Percentiles rank a stretch among this genome's conserved stretches.
These are phyloP conservation scores for Tadarida brasiliensis DNA, from an alignment of 2,797 vertebrate species.

Conservation along the genomic window DNA sequence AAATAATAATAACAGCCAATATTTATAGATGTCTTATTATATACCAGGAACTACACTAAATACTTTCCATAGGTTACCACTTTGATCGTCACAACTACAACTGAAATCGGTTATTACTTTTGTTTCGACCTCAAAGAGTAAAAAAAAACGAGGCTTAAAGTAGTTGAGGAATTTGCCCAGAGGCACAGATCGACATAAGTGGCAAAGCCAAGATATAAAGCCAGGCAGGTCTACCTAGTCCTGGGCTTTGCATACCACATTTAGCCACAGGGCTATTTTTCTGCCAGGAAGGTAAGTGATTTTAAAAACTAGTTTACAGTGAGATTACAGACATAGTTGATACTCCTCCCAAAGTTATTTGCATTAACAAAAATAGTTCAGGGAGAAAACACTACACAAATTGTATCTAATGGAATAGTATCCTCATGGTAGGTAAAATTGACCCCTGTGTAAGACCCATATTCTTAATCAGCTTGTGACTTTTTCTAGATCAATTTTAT, in stretches of 20 bases:
- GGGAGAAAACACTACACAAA: background rate
- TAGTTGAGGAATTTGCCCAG: background rate
- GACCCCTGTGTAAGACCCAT: background rate
- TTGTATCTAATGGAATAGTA: background rate
- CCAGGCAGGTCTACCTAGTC: background rate
- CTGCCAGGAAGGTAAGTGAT: background rate
- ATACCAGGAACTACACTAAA: background rate
- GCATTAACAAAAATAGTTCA: background rate
- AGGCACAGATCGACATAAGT: background rate
- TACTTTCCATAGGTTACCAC: background rate
- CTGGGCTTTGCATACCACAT: background rate
- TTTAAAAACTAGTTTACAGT: conserved; percentile 23
- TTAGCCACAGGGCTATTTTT: background rate
- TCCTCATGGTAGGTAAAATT: background rate
- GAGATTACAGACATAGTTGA: background rate
- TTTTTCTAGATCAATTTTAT: conserved; percentile 52
- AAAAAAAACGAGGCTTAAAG: background rate
- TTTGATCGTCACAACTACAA: background rate
- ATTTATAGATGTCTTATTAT: background rate
- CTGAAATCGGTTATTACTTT: background rate
- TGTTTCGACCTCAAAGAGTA: background rate
- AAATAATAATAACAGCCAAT: background rate
- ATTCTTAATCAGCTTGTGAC: background rate
- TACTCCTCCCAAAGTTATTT: background rate
- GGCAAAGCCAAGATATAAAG: background rate